Evolutionary conservation across 2,113 vertebrate species (phyloP).

Genomic region (Bolborhynchus lineola): DNA sequence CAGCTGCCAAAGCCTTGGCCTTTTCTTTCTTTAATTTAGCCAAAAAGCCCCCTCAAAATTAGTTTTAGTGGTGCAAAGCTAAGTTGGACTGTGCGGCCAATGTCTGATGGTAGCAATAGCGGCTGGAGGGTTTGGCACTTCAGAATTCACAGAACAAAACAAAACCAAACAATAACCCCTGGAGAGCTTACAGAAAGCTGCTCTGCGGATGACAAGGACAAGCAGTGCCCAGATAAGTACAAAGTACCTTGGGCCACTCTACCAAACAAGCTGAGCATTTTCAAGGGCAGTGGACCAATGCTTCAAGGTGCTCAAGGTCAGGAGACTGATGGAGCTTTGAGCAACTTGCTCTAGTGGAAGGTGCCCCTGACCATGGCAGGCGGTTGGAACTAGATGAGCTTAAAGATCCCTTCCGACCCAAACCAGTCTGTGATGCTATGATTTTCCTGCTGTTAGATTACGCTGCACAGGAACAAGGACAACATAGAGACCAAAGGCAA

Average conservation of each 20-base stretch:
- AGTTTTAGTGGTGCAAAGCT: not conserved
- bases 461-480: not conserved
- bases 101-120: not conserved
- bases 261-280: not conserved
- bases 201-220: not conserved
- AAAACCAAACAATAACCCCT: not conserved
- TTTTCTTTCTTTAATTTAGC: not conserved
- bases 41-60: accelerated
- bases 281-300: not conserved
- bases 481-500: not conserved
- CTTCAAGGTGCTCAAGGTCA: not conserved
- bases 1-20: not conserved
- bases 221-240: not conserved
- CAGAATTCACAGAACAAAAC: not conserved
- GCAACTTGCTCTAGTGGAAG: not conserved
- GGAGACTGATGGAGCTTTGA: not conserved
- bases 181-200: not conserved
- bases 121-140: not conserved
- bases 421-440: not conserved
- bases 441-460: not conserved
- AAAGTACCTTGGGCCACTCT: not conserved
- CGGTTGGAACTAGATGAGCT: not conserved
- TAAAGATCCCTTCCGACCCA: not conserved
- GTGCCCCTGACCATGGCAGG: not conserved
- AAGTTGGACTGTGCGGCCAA: not conserved